A percentile compares a stretch with the other conserved stretches of the same genome.
phyloP scores from a whole-genome alignment of 2,888 invertebrate species.

The Agrilus mali region DNA sequence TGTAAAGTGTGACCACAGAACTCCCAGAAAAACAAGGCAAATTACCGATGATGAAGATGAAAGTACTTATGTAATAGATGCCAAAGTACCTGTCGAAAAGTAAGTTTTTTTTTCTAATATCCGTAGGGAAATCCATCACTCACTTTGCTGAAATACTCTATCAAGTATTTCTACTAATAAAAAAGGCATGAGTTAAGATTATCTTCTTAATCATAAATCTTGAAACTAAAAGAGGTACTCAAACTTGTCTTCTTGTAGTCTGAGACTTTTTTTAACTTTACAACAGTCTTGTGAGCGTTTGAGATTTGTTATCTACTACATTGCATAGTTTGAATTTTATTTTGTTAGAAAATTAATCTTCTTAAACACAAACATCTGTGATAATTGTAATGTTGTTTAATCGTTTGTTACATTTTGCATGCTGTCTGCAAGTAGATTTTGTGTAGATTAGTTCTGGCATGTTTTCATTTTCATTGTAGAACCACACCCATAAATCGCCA shows the following conservation, averaged over 20 bases:
- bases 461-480: slow-evolving; percentile 50
- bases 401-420: too few species aligned
- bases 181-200: too few species aligned
- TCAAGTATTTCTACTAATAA: too few species aligned
- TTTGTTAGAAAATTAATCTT: too few species aligned
- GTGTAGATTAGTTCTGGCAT: slow-evolving; percentile 21
- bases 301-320: neutral
- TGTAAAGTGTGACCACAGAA: slow-evolving; percentile 80
- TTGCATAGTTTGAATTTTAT: too few species aligned
- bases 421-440: too few species aligned
- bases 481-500: slow-evolving; percentile 45
- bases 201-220: too few species aligned
- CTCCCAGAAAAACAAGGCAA: slow-evolving; percentile 52
- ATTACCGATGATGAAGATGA: slow-evolving; percentile 42
- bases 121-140: too few species aligned
- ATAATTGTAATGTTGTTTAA: too few species aligned
- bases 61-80: slow-evolving; percentile 70
- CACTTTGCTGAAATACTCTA: too few species aligned
- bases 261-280: slow-evolving; percentile 1
- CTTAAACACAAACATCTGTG: too few species aligned
- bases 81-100: slow-evolving; percentile 75
- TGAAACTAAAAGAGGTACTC: too few species aligned
- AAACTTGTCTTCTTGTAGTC: slow-evolving; percentile 3
- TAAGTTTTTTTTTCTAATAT: slow-evolving; percentile 39
- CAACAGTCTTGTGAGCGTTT: neutral